A percentile compares a stretch with the other conserved stretches of the same genome.
phyloP scores from a whole-genome alignment of 2,797 vertebrate species.

The Silurus aristotelis region DNA sequence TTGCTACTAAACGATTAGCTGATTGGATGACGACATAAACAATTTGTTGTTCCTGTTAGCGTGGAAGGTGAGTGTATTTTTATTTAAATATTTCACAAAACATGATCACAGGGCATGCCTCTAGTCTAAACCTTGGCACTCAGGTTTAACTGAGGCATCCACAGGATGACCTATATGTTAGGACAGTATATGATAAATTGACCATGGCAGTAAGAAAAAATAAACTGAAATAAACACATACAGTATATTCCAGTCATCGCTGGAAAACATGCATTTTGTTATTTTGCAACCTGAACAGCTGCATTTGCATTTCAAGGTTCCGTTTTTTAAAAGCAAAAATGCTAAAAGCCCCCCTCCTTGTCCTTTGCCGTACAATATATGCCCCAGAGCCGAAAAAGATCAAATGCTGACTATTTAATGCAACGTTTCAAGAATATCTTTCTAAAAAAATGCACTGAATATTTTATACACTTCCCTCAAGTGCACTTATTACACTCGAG shows the following conservation, averaged over 20 bases:
- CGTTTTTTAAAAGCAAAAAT: conserved; percentile 22
- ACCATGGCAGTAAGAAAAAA: too few species aligned
- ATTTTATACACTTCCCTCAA: conserved; percentile 23
- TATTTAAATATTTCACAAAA: neutral
- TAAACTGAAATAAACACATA: too few species aligned
- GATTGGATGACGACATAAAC: too few species aligned
- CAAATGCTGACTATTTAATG: conserved; percentile 22
- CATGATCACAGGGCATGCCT: neutral
- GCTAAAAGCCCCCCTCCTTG: neutral
- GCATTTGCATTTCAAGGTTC: conserved; percentile 14
- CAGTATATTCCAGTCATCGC: neutral
- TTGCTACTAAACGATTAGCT: too few species aligned
- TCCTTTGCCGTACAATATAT: conserved; percentile 6
- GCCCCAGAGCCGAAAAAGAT: conserved; percentile 21
- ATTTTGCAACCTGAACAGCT: neutral
- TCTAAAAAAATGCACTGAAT: conserved; percentile 25
- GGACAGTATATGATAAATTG: neutral
- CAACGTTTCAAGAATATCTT: conserved; percentile 4
- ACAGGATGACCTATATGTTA: neutral
- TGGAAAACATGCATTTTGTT: neutral
- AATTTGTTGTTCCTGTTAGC: too few species aligned
- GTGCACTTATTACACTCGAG: conserved; percentile 33
- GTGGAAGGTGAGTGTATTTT: neutral
- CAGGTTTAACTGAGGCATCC: neutral
- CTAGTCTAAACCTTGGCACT: neutral